Evolutionary conservation across 2,113 vertebrate genomes (phyloP).

Genomic region (Anhinga rufa): DNA sequence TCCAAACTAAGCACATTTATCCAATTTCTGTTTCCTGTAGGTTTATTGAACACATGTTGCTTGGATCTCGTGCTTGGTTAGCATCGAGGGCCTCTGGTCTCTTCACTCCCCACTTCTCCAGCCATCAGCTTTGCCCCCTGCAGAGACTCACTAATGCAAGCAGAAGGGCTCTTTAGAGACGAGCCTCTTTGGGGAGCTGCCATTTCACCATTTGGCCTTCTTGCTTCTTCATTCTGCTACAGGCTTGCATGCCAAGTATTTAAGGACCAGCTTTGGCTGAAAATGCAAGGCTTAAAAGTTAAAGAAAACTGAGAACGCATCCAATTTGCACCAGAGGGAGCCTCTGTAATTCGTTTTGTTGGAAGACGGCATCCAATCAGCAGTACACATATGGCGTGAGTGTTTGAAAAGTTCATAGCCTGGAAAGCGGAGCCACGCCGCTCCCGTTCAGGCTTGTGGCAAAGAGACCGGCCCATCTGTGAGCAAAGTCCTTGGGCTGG

Average conservation of each 20-base stretch:
- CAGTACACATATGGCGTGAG: neutral
- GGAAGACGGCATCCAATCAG: neutral
- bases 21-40: neutral
- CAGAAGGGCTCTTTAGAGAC: slow-evolving; percentile 5
- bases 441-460: neutral
- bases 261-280: neutral
- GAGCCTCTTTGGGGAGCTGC: neutral
- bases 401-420: slow-evolving; percentile 9
- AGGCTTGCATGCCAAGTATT: neutral
- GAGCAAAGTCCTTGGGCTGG: neutral
- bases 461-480: slow-evolving; percentile 18
- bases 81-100: neutral
- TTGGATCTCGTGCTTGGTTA: neutral
- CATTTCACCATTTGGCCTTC: slow-evolving; percentile 15
- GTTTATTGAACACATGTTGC: neutral
- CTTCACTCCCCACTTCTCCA: neutral
- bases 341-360: neutral
- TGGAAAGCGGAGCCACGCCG: neutral
- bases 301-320: neutral
- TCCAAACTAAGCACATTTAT: neutral
- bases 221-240: neutral
- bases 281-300: neutral
- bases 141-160: neutral
- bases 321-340: slow-evolving; percentile 18
- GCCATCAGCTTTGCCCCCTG: neutral